Conservation (phyloP, 2,888 invertebrate species). For the Chalcis sispes region DNA sequence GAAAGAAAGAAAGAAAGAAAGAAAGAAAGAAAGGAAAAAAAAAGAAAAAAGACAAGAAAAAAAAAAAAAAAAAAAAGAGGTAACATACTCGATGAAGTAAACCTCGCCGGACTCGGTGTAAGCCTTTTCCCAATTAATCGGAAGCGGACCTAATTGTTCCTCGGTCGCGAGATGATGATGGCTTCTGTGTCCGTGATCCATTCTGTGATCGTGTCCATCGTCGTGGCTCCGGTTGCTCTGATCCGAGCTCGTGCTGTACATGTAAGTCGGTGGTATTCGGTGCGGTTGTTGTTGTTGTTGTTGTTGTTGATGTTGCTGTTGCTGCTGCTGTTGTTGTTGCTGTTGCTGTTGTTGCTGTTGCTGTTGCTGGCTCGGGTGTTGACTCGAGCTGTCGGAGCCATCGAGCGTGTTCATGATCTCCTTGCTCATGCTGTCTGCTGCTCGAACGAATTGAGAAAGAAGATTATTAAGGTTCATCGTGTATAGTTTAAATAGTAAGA, state of each 20-base stretch:
- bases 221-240: conserved; percentile 21
- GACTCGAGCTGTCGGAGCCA: conserved; percentile 14
- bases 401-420: conserved; percentile 63
- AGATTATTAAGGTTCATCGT: conserved; percentile 12
- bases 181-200: conserved; percentile 20
- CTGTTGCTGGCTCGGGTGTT: conserved; percentile 5
- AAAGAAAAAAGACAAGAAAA: no score
- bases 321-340: conserved; percentile 24
- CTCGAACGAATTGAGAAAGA: neutral
- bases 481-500: no score
- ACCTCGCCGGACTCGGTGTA: conserved; percentile 97
- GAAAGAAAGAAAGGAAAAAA: neutral
- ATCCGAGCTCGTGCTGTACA: conserved; percentile 43
- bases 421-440: conserved; percentile 66
- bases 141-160: conserved; percentile 92
- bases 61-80: conserved; percentile 27
- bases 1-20: neutral
- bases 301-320: conserved; percentile 38
- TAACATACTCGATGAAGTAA: conserved; percentile 96
- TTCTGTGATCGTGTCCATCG: conserved; percentile 48
- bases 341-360: conserved; percentile 40
- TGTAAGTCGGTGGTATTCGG: conserved; percentile 54
- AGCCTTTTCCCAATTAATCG: conserved; percentile 98
- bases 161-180: conserved; percentile 77
- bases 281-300: conserved; percentile 53